Base-by-base conservation (phyloP, 1,140 invertebrate genomes). In the Drosophila fuyamai region DNA sequence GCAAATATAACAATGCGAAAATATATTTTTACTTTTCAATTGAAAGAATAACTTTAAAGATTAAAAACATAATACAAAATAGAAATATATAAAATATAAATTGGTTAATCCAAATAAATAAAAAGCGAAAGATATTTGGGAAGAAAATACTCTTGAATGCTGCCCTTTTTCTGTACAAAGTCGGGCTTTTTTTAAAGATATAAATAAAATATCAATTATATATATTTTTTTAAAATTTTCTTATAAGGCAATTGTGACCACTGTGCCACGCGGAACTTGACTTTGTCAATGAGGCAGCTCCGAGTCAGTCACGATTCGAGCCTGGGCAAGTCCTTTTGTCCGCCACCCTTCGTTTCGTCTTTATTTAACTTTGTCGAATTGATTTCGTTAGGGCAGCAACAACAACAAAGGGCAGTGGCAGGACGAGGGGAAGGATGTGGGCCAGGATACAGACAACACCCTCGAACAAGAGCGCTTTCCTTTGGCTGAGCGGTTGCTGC, bases 311-410 rank as follows among this genome's bases (percentile, higher is more conserved):
- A 41, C 51, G 36, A 38, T 23, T 27, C 61, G 18, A 16, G 47
- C 38, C 65, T 35, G 60, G 14, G 54, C 76, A 41, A 29, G 68
- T 62, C 38, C 46, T 56, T 58, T 62, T 51, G 68, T 44, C 44
- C 41, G 56, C 32, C 29, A 72, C 85, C 81, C 62, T 54, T 36
- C 54, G 46, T 36, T 57, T 53, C 60, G 75, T 58, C 85, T 70
- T 89, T 89, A 84, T 79, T 90, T 90, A 79, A 85, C 81, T 90
- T 90, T 90, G 76, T 81, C 76, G 85, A 90, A 90, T 90, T 90
- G 85, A 90, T 90, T 90, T 90, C 76, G 85, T 90, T 85, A 86
- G 75, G 70, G 63, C 60, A 84, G 71, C 57, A 89, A 46, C 62
- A 83, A 81, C 82, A 81, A 53, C 56, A 53, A 44, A 54, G 35